A percentile compares a stretch with the other conserved stretches of the same genome.
These are phyloP conservation scores for Gonatopus flavifemur DNA, from an alignment of 1,140 invertebrate genomes.

Conservation along the genomic window DNA sequence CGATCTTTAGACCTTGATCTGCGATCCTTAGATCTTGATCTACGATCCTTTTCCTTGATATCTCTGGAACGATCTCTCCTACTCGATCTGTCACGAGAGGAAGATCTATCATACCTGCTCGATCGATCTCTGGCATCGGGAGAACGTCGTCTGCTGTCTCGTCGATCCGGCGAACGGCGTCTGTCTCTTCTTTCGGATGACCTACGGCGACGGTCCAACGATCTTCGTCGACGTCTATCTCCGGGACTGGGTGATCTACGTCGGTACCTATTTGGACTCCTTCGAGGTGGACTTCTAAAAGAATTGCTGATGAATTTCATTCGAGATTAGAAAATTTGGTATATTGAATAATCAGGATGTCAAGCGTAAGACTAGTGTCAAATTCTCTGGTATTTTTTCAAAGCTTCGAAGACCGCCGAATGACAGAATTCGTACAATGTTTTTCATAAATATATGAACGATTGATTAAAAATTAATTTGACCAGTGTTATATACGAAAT, in stretches of 20 bases:
- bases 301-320: conserved; percentile 2
- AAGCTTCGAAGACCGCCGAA: too few species aligned
- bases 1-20: conserved; percentile 32
- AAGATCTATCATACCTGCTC: conserved; percentile 50
- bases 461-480: too few species aligned
- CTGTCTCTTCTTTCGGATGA: conserved; percentile 50
- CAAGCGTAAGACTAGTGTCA: too few species aligned
- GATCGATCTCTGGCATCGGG: conserved; percentile 47
- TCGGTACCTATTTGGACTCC: conserved; percentile 47
- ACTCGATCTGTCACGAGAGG: conserved; percentile 50
- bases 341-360: too few species aligned
- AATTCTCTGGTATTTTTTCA: too few species aligned
- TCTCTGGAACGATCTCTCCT: conserved; percentile 48
- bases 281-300: conserved; percentile 43
- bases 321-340: too few species aligned
- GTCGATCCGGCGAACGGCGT: conserved; percentile 44
- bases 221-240: conserved; percentile 46
- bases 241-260: conserved; percentile 50
- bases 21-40: conserved; percentile 41
- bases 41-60: conserved; percentile 45
- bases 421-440: too few species aligned
- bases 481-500: too few species aligned
- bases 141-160: conserved; percentile 60
- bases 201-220: conserved; percentile 46
- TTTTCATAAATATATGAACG: too few species aligned